Conservation (phyloP, 2,113 vertebrate genomes). For the Rhodinocichla rosea region DNA sequence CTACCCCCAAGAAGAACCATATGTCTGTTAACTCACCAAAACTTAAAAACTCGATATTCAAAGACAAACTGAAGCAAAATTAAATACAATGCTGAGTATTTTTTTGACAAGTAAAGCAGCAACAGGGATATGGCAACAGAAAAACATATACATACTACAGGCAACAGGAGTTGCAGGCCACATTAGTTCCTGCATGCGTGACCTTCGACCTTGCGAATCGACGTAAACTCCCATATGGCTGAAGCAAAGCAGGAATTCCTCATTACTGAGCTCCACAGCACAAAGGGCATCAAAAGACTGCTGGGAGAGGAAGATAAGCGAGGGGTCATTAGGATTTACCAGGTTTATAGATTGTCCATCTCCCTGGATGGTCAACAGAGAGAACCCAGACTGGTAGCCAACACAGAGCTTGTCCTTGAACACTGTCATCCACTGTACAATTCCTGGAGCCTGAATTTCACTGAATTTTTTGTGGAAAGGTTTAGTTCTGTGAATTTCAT, state of each 20-base stretch:
- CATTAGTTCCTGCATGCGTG: constrained; percentile 93
- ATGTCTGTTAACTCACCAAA: neutral
- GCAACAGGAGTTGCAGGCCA: constrained; percentile 93
- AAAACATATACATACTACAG: constrained; percentile 91
- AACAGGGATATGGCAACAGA: constrained; percentile 72
- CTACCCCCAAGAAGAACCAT: neutral
- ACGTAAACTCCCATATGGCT: constrained; percentile 95
- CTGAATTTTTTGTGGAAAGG: constrained; percentile 84
- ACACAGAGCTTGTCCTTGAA: constrained; percentile 90
- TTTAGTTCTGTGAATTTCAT: constrained; percentile 86
- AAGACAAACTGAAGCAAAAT: constrained; percentile 26
- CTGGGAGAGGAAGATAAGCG: constrained; percentile 90
- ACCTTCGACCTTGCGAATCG: constrained; percentile 89
- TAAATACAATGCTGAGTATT: constrained; percentile 29
- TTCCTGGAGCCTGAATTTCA: constrained; percentile 87
- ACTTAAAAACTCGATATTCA: neutral
- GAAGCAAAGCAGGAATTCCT: constrained; percentile 96
- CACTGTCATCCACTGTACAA: constrained; percentile 90
- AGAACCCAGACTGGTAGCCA: constrained; percentile 94
- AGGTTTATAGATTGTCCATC: constrained; percentile 91
- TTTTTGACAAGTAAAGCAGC: constrained; percentile 59
- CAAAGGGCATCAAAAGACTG: constrained; percentile 92
- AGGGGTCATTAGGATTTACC: constrained; percentile 89
- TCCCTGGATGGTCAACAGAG: constrained; percentile 90
- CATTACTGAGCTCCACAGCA: constrained; percentile 84